Conservation (phyloP, 2,888 invertebrate species). For the Drosophila prolongata region DNA sequence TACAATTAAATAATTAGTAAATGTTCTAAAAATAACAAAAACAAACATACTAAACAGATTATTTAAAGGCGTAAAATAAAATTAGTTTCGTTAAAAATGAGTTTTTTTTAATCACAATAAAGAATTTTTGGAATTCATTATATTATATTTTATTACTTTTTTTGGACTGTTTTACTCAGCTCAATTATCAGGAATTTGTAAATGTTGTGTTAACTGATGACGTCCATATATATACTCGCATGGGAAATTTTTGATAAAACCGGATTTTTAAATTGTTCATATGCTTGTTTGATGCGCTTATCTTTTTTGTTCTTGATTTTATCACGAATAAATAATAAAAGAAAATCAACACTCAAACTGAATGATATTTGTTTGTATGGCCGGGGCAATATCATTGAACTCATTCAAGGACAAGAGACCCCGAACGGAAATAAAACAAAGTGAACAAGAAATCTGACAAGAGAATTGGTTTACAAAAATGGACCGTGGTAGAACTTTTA, state of each 20-base stretch:
- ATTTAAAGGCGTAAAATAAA: no score
- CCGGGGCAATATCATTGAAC: constrained; percentile 64
- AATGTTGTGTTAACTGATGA: constrained; percentile 1
- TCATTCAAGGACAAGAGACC: constrained; percentile 66
- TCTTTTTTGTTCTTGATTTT: constrained; percentile 20
- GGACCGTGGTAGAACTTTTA: background rate
- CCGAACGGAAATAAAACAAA: constrained; percentile 23
- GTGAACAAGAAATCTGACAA: background rate
- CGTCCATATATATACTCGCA: background rate
- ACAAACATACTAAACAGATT: no score
- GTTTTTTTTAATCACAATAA: no score
- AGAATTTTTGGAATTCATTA: no score
- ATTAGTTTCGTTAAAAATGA: no score
- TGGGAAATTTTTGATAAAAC: constrained; percentile 1
- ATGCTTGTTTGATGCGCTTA: background rate
- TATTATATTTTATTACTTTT: background rate
- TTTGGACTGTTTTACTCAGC: no score
- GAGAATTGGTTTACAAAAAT: background rate
- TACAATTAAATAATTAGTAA: no score
- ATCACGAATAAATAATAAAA: constrained; percentile 50
- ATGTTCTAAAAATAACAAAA: no score
- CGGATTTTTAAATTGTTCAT: constrained; percentile 7
- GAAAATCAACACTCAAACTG: constrained; percentile 38
- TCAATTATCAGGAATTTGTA: background rate
- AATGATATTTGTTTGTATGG: constrained; percentile 3